phyloP scores from a whole-genome alignment of 64 coral and sea anemone genomes.

The Acropora tenuis region DNA sequence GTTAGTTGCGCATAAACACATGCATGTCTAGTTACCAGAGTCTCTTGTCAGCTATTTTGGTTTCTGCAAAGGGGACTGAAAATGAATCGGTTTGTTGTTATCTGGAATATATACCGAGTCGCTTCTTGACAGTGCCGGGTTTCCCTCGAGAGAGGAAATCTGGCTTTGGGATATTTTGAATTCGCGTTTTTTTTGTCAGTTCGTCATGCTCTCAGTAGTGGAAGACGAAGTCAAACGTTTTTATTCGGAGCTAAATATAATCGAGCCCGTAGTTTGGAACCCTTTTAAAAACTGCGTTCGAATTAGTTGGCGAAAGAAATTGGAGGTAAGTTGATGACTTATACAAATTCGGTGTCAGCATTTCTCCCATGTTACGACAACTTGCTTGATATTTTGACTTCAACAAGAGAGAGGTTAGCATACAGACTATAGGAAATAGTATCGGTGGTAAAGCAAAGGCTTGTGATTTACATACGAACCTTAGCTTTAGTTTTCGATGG shows the following conservation, averaged over 20 bases:
- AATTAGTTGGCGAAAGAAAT: slow-evolving; percentile 57
- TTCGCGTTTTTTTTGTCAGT: background rate
- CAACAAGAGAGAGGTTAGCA: background rate
- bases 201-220: slow-evolving; percentile 45
- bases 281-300: slow-evolving; percentile 49
- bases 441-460: background rate
- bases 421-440: background rate
- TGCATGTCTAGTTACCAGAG: too few relatives aligned
- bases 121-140: background rate
- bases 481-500: background rate
- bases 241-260: slow-evolving; percentile 20
- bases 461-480: background rate
- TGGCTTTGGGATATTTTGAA: background rate
- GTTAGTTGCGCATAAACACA: too few relatives aligned
- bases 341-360: background rate
- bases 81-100: slow-evolving; percentile 4
- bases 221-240: slow-evolving; percentile 41
- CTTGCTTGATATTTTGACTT: background rate
- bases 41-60: background rate
- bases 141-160: background rate
- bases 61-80: background rate
- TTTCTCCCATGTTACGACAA: background rate
- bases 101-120: background rate
- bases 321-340: slow-evolving; percentile 30
- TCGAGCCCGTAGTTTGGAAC: slow-evolving; percentile 29